Percentiles rank a stretch among this genome's conserved stretches.
Conservation (phyloP, 1,140 invertebrate species). For the Lethocerus indicus region DNA sequence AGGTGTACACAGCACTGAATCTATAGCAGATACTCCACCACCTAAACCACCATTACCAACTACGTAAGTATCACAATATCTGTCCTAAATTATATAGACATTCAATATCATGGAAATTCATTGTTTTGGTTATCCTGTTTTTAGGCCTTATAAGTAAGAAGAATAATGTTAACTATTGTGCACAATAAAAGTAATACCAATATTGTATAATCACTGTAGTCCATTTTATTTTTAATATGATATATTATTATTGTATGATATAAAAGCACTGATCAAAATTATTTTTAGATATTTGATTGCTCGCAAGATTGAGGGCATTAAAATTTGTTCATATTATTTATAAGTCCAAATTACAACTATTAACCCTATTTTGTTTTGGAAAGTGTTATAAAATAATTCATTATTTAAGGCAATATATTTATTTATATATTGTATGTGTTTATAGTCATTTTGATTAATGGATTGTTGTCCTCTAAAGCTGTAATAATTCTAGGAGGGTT, state of each 20-base stretch:
- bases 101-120: neutral
- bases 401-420: neutral
- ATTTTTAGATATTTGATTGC: neutral
- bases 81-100: neutral
- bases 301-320: neutral
- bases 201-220: too few species aligned
- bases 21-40: constrained; percentile 39
- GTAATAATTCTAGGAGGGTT: constrained; percentile 7
- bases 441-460: too few species aligned
- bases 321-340: neutral
- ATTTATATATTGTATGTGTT: neutral
- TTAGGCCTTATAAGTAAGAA: too few species aligned
- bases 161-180: too few species aligned
- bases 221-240: neutral
- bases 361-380: neutral
- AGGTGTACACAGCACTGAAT: constrained; percentile 7
- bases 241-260: neutral
- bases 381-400: neutral
- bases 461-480: neutral
- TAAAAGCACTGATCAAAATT: neutral
- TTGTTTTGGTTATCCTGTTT: too few species aligned
- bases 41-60: constrained; percentile 75
- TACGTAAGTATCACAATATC: constrained; percentile 28
- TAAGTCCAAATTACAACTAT: neutral
- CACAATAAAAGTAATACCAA: too few species aligned